A percentile compares a stretch with the other conserved stretches of the same genome.
phyloP scores from a whole-genome alignment of 1,140 invertebrate genomes.

The Nasonia vitripennis region DNA sequence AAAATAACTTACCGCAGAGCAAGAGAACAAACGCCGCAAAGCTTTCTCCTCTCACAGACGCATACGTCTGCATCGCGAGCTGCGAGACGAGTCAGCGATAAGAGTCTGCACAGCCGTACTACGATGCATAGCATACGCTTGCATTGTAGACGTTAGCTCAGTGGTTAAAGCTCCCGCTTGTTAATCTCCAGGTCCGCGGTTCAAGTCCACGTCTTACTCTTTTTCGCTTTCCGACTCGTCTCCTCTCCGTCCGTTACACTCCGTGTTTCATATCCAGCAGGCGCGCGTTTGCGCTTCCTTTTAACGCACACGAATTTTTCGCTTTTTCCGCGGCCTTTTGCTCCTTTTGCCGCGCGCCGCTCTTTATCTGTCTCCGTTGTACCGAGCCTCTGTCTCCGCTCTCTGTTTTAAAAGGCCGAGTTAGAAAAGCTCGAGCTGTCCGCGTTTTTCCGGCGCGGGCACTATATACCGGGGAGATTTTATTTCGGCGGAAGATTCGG shows the following conservation, averaged over 20 bases:
- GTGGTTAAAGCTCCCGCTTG: no score
- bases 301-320: not conserved
- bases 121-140: no score
- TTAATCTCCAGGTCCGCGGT: no score
- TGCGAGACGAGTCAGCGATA: no score
- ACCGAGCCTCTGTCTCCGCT: not conserved
- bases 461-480: not conserved
- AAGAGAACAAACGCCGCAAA: not conserved
- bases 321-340: not conserved
- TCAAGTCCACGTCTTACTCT: no score
- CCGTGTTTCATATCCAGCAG: not conserved
- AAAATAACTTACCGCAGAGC: not conserved
- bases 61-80: no score
- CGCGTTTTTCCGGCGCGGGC: not conserved
- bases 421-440: not conserved
- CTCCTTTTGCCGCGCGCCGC: not conserved
- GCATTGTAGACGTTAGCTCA: no score
- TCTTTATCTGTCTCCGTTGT: constrained; percentile 2
- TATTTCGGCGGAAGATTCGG: not conserved
- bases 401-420: not conserved
- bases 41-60: not conserved
- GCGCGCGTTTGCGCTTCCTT: not conserved
- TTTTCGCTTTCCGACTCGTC: no score
- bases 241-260: no score
- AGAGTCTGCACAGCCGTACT: no score